Base-by-base conservation (phyloP, 2,888 invertebrate species). In the Stenolophus ochropezus region DNA sequence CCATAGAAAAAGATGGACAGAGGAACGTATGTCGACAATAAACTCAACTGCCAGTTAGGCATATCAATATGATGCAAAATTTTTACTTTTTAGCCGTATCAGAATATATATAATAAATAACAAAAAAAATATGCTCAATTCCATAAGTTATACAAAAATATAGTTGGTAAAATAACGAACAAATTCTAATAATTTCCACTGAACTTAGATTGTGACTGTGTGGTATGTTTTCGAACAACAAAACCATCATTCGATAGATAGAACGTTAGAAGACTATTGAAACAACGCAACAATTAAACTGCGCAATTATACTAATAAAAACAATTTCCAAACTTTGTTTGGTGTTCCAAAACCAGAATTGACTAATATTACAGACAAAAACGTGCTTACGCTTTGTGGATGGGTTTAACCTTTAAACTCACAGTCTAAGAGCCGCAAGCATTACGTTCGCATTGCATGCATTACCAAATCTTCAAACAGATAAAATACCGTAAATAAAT, bases 391-490 rank as follows among this genome's bases (percentile, higher is more conserved):
- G 75, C 74, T 49, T 56, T 75, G 80, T 74, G 81, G 82, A 85
- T 84, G 86, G 85, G 86, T 86, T 86, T 86, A 86, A 86, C 85
- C 85, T 82, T 65, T 47, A 83, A 65, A 71, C 81, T 87, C 88
- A 88, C 89, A 89, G 84, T 88, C 89, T 89, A 87, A 88, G 78
- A 84, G 83, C 73, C 84, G 83, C 83, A 83, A 83, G 85, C 87
- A 87, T 88, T 89, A 88, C 88, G 89, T 89, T 87, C 89, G 89
- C 88, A 89, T 88, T 88, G 88, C 86, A 82, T 83, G 84, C 84
- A 85, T 84, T 86, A 86, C 86, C 83, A 83, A 85, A 82, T 75
- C 77, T 73, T 80, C 83, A 84, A 84, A 84, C 82, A 80, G 73
- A 73, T 77, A 82, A 81, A 58, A 61, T 81, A 75, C 27, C 65